phyloP scores from a whole-genome alignment of 2,113 vertebrate genomes.

The Colaptes auratus region DNA sequence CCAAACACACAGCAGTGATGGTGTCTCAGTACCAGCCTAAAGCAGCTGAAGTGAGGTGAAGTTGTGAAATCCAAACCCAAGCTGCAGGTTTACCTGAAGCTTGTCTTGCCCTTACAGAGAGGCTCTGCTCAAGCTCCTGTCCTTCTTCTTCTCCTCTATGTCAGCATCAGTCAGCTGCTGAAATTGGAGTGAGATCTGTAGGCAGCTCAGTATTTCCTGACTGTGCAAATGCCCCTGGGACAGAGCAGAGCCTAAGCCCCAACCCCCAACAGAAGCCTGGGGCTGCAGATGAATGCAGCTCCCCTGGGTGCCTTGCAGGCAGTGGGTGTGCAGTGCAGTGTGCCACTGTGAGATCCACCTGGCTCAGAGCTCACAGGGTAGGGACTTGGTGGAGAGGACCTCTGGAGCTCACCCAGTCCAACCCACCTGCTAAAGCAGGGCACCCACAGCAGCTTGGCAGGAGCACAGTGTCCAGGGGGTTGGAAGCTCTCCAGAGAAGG shows the following conservation, averaged over 20 bases:
- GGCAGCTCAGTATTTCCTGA: not conserved
- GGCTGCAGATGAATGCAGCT: not conserved
- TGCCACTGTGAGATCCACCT: not conserved
- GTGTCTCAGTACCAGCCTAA: not conserved
- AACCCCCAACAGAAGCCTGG: not conserved
- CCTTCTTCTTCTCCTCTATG: not conserved
- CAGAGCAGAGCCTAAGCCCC: not conserved
- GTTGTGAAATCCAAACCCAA: not conserved
- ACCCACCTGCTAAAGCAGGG: not conserved
- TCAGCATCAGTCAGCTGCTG: not conserved
- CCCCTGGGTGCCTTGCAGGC: not conserved
- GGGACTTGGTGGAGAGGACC: not conserved
- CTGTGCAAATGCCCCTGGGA: not conserved
- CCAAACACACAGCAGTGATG: not conserved
- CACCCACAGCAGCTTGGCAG: not conserved
- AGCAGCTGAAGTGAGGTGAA: not conserved
- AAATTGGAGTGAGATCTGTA: not conserved
- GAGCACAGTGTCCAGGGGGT: no score
- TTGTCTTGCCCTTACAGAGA: not conserved
- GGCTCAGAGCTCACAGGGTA: not conserved
- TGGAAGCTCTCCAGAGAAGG: no score
- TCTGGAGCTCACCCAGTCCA: not conserved
- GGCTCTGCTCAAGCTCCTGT: not conserved
- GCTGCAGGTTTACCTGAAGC: not conserved
- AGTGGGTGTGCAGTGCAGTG: not conserved